Evolutionary conservation across 2,113 vertebrate species (phyloP), one percentile per base, ranked within the genome.

Genomic region (Buteo buteo): DNA sequence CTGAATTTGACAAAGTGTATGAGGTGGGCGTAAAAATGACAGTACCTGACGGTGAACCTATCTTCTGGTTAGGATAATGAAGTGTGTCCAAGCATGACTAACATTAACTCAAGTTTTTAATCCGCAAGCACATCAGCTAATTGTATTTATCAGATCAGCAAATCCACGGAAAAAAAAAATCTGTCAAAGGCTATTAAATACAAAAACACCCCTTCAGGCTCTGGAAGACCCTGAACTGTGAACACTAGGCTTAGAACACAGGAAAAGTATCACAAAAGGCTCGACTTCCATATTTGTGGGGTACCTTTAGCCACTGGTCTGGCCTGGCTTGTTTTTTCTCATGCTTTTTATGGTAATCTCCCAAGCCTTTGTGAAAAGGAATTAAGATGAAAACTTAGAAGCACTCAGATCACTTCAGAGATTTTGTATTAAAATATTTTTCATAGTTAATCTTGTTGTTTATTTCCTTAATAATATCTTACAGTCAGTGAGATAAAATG

Each of bases 111-210:
- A 15, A 36, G 26, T 16, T 92, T 80, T 83, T 55, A 90, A 88
- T 86, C 32, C 2, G 8, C 24, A 79, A 82, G 59, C 1, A 4
- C 29, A 67, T 69, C 73, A 59, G 76, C 70, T 96, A 95, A 94
- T 72, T 96, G 44, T 90, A 82, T 74, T 95, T 90, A 88, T 47
- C 82, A 81, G 74, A 94, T 89, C 38, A 90, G 28, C 20, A 84
- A 92, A 74, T 81, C 13, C 19, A 70, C 6, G 7, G 36, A 1
- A 17, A 69, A 86, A n/a, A n/a, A 50, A 49, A 32, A 44, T 59
- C 29, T 55, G 10, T 47, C 20, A 82, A 80, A 92, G 40, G 20
- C 40, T 78, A 19, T 50, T 70, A 82, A 70, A 80, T 36, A 69
- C 3, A 73, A 73, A 92, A 24, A 1, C 7, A 76, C 4, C 31